Evolutionary conservation across 2,888 invertebrate genomes (phyloP), one percentile per base, ranked within the genome.

Genomic region (Molorchus minor): DNA sequence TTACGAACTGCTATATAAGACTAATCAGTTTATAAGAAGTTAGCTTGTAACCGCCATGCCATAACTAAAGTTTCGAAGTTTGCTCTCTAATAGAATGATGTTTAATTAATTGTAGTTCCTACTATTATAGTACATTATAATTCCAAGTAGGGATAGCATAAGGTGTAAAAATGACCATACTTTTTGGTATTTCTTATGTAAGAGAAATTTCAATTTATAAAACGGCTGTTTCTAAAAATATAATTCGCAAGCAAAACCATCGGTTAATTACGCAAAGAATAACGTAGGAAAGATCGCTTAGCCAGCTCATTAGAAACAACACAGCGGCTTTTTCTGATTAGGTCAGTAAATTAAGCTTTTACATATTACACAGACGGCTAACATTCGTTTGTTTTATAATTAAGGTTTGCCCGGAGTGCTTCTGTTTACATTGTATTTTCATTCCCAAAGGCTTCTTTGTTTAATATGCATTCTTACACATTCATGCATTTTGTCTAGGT

Each of bases 261-360:
- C 19, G 55, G 57, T 40, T 59, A 53, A 57, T 61, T 58, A 56
- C 49, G 47, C 46, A 56, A 58, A 54, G 51, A 53, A 62, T 44
- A 56, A 47, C 36, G 43, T 25, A 40, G 45, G 15, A 21, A 46
- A 62, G 60, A 67, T 67, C 62, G 64, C 66, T 67, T 67, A 67
- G 58, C 58, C 51, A 67, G 66, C 66, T 67, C 61, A 62, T 67
- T 67, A 64, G 61, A 63, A 56, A 60, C 56, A 57, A 51, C 60
- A 53, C 46, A 45, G 54, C n/a, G 20, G 62, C 55, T 68, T 67
- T 68, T 68, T 68, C 66, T 68, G 68, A 67, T 68, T 68, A 68
- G 68, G 67, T 68, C 68, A 68, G 68, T 68, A 58, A 67, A 68
- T 68, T 67, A 61, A 62, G 65, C 68, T 68, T n/a, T 68, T 68